Base-by-base conservation (phyloP, 2,888 invertebrate genomes). In the Drosophila stalkeri region DNA sequence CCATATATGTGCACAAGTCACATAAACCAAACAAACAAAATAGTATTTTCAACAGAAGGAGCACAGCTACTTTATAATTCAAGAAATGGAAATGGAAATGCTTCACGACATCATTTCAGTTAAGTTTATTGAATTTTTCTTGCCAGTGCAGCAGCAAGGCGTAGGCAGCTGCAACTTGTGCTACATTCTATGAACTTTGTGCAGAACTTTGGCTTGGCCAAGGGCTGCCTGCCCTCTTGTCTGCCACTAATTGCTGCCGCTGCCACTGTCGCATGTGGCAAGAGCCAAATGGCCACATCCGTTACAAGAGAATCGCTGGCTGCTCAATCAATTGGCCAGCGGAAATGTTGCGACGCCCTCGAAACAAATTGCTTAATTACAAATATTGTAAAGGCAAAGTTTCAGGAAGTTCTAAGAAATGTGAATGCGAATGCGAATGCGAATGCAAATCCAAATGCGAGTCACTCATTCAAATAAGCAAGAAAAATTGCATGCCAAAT, bases 311-410 rank as follows among this genome's bases (percentile, higher is more conserved):
- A n/a, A 20, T 44, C 44, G 27, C 51, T 33, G 56, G 66, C 65
- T 71, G 72, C 64, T 60, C 82, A 80, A 84, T 84, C 87, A 86
- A 82, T 82, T 77, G 82, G 67, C 64, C 46, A 73, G 75, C 87
- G 87, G 85, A 85, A 85, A 82, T 85, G 87, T 85, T 82, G 75
- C 75, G 77, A 64, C 63, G 71, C 71, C 68, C 64, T 55, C 52
- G 75, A 77, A 72, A 77, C 86, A 87, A 85, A 87, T 87, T 87
- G 82, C 86, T 82, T 88, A 88, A 86, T 86, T 86, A 82, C 84
- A 81, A 86, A 80, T 80, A 75, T 76, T 80, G 75, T 62, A 73
- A 73, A 72, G 66, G 67, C 73, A 62, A 31, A 31, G 16, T 69
- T 75, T 73, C 69, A 65, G 74, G 73, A 80, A 80, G 79, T 79